phyloP scores from a whole-genome alignment of 2,888 invertebrate species.

The Synanthedon formicaeformis region DNA sequence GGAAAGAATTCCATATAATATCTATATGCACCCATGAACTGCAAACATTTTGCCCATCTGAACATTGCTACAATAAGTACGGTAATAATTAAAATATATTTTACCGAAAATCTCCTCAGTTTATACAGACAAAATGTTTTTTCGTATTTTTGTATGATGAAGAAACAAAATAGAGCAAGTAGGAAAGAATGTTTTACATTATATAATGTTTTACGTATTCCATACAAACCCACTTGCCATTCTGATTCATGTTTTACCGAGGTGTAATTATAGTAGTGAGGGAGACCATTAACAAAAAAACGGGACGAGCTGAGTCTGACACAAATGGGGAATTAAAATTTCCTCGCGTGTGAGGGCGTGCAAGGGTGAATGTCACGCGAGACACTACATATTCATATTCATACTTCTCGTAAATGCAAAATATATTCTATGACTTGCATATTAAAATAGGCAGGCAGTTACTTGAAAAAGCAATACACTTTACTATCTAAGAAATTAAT shows the following conservation, averaged over 20 bases:
- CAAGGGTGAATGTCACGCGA: conserved; percentile 41
- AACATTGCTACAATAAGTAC: no score
- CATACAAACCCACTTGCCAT: not conserved
- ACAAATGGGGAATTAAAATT: conserved; percentile 21
- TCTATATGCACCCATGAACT: no score
- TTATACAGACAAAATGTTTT: no score
- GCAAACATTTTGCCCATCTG: no score
- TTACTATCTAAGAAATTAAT: not conserved
- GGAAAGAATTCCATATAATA: no score
- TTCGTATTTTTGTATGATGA: no score
- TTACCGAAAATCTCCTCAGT: no score
- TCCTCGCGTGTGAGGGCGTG: conserved; percentile 26
- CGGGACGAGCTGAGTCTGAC: conserved; percentile 2
- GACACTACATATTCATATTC: conserved; percentile 13
- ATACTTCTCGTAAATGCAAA: not conserved
- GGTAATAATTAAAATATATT: no score
- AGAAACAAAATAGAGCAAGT: not conserved
- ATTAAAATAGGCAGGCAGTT: not conserved
- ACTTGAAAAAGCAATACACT: not conserved
- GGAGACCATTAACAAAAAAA: not conserved
- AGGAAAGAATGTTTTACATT: not conserved
- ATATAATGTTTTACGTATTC: not conserved
- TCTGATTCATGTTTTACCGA: not conserved
- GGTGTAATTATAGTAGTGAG: not conserved
- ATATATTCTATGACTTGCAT: not conserved